These are phyloP conservation scores for Onychomys arenicola DNA, from an alignment of 2,797 vertebrate species.

Conservation along the genomic window DNA sequence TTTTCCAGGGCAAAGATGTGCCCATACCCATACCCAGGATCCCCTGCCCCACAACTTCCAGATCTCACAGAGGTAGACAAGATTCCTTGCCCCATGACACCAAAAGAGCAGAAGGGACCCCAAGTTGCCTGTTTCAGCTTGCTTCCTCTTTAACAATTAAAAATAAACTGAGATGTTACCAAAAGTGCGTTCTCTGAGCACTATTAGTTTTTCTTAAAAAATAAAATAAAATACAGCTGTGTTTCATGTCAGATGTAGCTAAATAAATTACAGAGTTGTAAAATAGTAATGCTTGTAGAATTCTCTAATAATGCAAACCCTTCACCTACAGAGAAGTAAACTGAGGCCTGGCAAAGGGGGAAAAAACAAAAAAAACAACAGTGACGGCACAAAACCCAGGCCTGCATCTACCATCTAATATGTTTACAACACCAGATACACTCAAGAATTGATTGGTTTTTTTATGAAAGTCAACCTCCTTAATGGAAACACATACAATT, in stretches of 20 bases:
- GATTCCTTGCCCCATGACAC: neutral
- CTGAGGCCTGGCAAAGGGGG: neutral
- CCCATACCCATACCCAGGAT: neutral
- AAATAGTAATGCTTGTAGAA: rapidly evolving
- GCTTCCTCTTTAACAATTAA: conserved; percentile 74
- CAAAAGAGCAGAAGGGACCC: conserved; percentile 41
- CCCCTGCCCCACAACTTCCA: neutral
- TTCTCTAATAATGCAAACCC: neutral
- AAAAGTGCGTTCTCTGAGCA: conserved; percentile 76
- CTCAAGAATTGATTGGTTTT: neutral
- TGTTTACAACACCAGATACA: neutral
- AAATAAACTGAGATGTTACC: conserved; percentile 62
- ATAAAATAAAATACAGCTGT: conserved; percentile 66
- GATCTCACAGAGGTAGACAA: neutral
- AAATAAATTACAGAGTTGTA: neutral
- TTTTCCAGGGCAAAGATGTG: neutral
- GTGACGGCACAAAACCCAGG: neutral
- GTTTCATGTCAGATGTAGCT: conserved; percentile 77
- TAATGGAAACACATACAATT: conserved; percentile 78
- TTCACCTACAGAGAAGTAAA: conserved; percentile 8
- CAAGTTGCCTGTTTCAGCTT: conserved; percentile 65
- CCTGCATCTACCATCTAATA: rapidly evolving
- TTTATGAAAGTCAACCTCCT: conserved; percentile 8
- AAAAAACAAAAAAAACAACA: no score
- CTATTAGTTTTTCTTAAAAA: conserved; percentile 58